Conservation (phyloP, 1,140 invertebrate genomes). For the Dendrolimus kikuchii region DNA sequence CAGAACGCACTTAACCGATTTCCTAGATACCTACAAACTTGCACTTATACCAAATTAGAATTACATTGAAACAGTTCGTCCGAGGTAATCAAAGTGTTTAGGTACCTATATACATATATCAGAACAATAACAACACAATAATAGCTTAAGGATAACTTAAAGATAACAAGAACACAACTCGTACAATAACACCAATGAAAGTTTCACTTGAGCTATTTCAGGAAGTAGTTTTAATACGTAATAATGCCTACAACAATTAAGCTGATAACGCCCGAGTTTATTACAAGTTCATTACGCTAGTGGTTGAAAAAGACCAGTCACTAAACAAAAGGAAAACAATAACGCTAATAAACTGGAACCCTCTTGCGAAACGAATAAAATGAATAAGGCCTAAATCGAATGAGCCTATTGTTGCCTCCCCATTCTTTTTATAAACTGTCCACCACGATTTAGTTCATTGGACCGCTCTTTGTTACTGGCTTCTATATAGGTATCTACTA, state of each 20-base stretch:
- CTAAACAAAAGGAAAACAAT: constrained; percentile 32
- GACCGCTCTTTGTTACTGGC: constrained; percentile 18
- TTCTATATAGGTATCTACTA: too few relatives aligned
- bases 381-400: constrained; percentile 45
- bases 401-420: constrained; percentile 34
- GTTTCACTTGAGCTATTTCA: not conserved
- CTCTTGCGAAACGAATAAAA: constrained; percentile 41
- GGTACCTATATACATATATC: too few relatives aligned
- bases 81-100: too few relatives aligned
- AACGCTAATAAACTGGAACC: constrained; percentile 35
- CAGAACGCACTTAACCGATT: too few relatives aligned
- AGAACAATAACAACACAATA: too few relatives aligned
- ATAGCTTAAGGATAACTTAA: too few relatives aligned
- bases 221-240: too few relatives aligned
- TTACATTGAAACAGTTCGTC: too few relatives aligned
- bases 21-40: too few relatives aligned
- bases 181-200: not conserved
- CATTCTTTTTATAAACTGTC: constrained; percentile 42
- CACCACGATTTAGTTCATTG: constrained; percentile 37
- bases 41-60: too few relatives aligned
- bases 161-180: not conserved
- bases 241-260: constrained; percentile 2
- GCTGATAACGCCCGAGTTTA: constrained; percentile 12
- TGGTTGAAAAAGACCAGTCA: constrained; percentile 18
- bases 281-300: constrained; percentile 9